phyloP scores from a whole-genome alignment of 2,797 vertebrate species.

The Australoheros facetus region DNA sequence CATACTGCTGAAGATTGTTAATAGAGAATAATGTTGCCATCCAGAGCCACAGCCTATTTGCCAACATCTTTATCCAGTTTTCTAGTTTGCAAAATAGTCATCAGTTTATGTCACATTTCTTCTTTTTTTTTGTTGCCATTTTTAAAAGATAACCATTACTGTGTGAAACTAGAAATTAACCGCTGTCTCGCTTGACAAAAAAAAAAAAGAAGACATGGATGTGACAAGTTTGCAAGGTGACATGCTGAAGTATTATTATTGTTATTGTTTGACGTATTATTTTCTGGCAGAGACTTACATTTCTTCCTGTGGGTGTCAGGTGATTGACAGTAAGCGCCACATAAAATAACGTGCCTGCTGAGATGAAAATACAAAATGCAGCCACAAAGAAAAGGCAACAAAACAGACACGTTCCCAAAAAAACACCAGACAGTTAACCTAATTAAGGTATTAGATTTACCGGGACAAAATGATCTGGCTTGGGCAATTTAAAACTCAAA shows the following conservation, averaged over 20 bases:
- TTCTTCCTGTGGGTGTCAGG: slow-evolving; percentile 55
- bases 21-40: not conserved
- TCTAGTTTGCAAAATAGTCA: slow-evolving; percentile 25
- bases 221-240: slow-evolving; percentile 64
- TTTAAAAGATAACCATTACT: slow-evolving; percentile 39
- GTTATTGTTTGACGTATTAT: slow-evolving; percentile 70
- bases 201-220: slow-evolving; percentile 42
- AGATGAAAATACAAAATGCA: slow-evolving; percentile 63
- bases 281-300: slow-evolving; percentile 59
- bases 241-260: slow-evolving; percentile 62
- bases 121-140: slow-evolving; percentile 6
- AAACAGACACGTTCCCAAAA: slow-evolving; percentile 25
- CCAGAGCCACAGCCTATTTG: not conserved
- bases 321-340: slow-evolving; percentile 68
- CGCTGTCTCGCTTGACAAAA: slow-evolving; percentile 34
- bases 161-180: slow-evolving; percentile 54
- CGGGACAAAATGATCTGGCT: slow-evolving; percentile 18
- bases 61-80: slow-evolving; percentile 16
- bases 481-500: not conserved
- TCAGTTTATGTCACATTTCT: slow-evolving; percentile 16
- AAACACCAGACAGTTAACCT: slow-evolving; percentile 14
- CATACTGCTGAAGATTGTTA: not conserved
- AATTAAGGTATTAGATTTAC: slow-evolving; percentile 39
- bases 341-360: slow-evolving; percentile 56
- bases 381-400: slow-evolving; percentile 39